Evolutionary conservation across 2,888 invertebrate genomes (phyloP).

Genomic region (Philaethria dido): DNA sequence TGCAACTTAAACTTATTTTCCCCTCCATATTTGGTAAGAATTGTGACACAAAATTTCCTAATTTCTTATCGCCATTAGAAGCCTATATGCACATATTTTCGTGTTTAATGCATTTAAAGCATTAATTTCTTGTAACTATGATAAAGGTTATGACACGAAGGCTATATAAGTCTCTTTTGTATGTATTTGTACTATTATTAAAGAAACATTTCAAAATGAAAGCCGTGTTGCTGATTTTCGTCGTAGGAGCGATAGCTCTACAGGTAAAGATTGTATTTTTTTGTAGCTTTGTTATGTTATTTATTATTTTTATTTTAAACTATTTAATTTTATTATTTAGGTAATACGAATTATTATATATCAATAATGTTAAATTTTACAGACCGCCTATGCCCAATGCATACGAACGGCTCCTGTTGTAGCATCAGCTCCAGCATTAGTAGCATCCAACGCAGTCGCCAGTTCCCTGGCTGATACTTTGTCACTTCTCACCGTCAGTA

Average conservation of each 20-base stretch:
- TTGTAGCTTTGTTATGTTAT: too few relatives aligned
- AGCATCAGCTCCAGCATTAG: conserved; percentile 30
- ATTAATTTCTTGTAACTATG: conserved; percentile 20
- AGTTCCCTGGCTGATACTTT: conserved; percentile 67
- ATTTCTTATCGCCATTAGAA: conserved; percentile 1
- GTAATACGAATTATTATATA: too few relatives aligned
- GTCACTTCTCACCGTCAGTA: conserved; percentile 68
- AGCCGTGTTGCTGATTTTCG: conserved; percentile 47
- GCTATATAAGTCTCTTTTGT: conserved; percentile 29
- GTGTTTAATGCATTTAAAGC: background rate
- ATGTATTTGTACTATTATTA: background rate
- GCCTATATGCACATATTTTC: conserved; percentile 1
- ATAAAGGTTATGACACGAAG: conserved; percentile 33
- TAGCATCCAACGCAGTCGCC: conserved; percentile 54
- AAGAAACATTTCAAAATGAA: conserved; percentile 53
- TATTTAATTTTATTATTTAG: too few relatives aligned
- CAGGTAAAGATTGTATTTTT: conserved; percentile 51
- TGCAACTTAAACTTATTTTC: background rate
- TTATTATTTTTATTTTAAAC: too few relatives aligned
- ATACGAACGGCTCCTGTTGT: conserved; percentile 38
- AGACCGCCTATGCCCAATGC: conserved; percentile 55
- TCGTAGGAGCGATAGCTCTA: conserved; percentile 50
- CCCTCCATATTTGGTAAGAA: background rate
- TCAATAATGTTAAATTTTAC: conserved; percentile 46
- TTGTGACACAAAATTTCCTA: conserved; percentile 2